Conservation (phyloP, 2,113 vertebrate genomes). For the Suncus etruscus region DNA sequence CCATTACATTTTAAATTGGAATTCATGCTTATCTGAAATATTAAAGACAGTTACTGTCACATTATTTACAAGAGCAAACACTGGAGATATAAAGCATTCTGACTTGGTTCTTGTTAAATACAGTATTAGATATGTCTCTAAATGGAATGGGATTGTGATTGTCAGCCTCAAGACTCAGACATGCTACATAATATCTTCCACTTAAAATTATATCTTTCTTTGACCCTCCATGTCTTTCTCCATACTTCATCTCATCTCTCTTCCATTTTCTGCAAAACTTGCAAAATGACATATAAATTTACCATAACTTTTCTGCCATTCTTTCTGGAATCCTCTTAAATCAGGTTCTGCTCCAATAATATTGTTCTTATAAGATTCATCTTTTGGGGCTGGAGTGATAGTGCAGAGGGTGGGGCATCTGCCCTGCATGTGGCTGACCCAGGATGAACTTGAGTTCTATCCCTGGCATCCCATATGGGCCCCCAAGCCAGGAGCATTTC, state of each 20-base stretch:
- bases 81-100: neutral
- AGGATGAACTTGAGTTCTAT: too few species aligned
- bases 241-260: neutral
- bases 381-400: too few species aligned
- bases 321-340: neutral
- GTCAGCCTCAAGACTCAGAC: neutral
- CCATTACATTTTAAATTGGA: conserved; percentile 10
- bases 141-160: neutral
- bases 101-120: neutral
- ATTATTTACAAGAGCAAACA: neutral
- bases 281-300: neutral
- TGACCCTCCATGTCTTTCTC: neutral
- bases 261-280: neutral
- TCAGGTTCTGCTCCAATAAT: neutral
- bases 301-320: neutral
- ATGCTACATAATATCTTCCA: neutral
- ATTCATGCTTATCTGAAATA: neutral
- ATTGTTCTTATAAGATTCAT: neutral
- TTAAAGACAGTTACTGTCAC: neutral
- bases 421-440: too few species aligned
- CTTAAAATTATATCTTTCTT: neutral
- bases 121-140: neutral
- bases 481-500: too few species aligned
- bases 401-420: too few species aligned
- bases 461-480: too few species aligned